Percentiles rank a stretch among this genome's conserved stretches.
Evolutionary conservation across 2,113 vertebrate species (phyloP).

Genomic region (Percopsis transmontana): DNA sequence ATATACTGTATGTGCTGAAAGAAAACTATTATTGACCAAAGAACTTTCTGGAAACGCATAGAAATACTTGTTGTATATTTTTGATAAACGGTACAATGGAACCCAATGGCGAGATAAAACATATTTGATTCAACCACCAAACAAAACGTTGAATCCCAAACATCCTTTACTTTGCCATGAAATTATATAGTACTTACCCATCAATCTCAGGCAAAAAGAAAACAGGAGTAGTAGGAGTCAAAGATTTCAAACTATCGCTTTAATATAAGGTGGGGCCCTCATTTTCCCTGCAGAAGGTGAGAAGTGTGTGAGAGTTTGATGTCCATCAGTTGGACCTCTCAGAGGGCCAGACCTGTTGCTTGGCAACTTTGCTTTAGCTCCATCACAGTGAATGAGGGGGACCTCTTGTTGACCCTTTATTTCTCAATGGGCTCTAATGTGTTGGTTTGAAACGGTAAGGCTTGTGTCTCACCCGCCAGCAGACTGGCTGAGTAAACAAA

Average conservation of each 20-base stretch:
- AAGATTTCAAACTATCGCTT: too few species aligned
- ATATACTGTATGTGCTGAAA: too few species aligned
- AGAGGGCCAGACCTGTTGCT: slow-evolving; percentile 27
- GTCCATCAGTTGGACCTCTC: slow-evolving; percentile 56
- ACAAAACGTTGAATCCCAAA: not conserved
- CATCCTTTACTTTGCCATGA: not conserved
- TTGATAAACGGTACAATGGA: too few species aligned
- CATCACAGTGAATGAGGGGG: slow-evolving; percentile 28
- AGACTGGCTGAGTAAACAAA: slow-evolving; percentile 38
- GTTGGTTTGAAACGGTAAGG: slow-evolving; percentile 47
- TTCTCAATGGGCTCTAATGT: slow-evolving; percentile 37
- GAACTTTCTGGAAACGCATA: too few species aligned
- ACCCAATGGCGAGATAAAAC: too few species aligned
- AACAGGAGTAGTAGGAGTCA: too few species aligned
- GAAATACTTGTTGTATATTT: too few species aligned
- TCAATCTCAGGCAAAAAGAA: too few species aligned
- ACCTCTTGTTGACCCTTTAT: slow-evolving; percentile 42
- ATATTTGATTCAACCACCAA: not conserved
- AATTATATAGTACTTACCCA: not conserved
- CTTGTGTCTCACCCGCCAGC: slow-evolving; percentile 32
- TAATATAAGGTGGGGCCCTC: too few species aligned
- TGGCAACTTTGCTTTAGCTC: slow-evolving; percentile 25
- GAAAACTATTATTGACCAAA: too few species aligned
- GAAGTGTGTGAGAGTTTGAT: slow-evolving; percentile 58
- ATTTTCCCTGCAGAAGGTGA: slow-evolving; percentile 50